Evolutionary conservation across 2,888 invertebrate species (phyloP).

Genomic region (Heliconius erato): DNA sequence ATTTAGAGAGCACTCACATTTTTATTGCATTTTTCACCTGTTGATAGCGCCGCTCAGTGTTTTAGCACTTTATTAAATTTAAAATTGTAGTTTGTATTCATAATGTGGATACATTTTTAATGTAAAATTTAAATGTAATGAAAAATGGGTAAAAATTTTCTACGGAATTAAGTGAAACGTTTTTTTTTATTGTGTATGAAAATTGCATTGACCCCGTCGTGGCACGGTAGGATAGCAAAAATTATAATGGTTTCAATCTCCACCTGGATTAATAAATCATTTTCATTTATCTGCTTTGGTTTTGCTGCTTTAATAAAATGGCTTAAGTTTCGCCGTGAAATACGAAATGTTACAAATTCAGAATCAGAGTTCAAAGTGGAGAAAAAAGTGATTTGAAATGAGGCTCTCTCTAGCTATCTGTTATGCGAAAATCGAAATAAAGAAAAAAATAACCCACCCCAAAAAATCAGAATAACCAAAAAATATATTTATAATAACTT

Average conservation of each 20-base stretch:
- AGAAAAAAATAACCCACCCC: no score
- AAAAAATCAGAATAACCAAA: no score
- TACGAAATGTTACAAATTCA: no score
- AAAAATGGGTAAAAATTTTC: not conserved
- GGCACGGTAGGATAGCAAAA: not conserved
- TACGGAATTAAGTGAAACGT: not conserved
- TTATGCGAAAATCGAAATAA: no score
- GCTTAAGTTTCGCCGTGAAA: no score
- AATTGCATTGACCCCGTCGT: not conserved
- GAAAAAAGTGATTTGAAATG: no score
- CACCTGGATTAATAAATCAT: not conserved
- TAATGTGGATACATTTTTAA: conserved; percentile 2
- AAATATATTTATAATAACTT: no score
- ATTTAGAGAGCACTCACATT: conserved; percentile 47
- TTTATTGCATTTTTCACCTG: conserved; percentile 49
- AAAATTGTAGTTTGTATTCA: conserved; percentile 23
- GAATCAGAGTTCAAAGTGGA: no score
- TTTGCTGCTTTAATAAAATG: no score
- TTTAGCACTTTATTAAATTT: conserved; percentile 42
- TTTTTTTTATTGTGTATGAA: not conserved
- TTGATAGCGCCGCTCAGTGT: conserved; percentile 41
- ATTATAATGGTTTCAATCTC: not conserved
- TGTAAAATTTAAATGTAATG: not conserved
- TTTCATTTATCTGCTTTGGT: no score
- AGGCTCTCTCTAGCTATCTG: no score